phyloP scores from a whole-genome alignment of 2,888 invertebrate genomes.

The Temnothorax unifasciatus region DNA sequence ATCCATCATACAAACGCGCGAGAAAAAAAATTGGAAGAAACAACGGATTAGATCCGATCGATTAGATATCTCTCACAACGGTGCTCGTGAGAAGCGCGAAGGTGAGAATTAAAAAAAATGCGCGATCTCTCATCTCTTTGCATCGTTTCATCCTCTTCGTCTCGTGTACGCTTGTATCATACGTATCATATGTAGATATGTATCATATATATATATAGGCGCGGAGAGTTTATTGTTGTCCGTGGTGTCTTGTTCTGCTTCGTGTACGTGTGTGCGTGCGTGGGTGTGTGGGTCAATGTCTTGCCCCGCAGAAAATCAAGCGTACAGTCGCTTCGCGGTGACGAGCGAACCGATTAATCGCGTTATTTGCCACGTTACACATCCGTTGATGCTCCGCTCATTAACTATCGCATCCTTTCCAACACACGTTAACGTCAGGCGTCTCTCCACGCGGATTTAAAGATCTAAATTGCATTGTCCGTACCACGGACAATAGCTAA shows the following conservation, averaged over 20 bases:
- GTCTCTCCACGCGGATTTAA: not conserved
- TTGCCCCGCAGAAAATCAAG: too few relatives aligned
- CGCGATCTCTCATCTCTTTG: not conserved
- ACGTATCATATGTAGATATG: not conserved
- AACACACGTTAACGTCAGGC: not conserved
- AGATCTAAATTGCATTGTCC: too few relatives aligned
- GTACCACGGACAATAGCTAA: too few relatives aligned
- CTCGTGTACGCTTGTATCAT: not conserved
- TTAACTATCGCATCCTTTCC: constrained; percentile 1
- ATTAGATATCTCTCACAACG: not conserved
- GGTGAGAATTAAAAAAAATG: not conserved
- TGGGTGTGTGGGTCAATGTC: too few relatives aligned
- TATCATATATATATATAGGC: not conserved
- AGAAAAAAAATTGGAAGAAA: not conserved
- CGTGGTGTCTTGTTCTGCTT: not conserved
- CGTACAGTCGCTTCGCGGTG: constrained; percentile 26
- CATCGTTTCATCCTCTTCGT: not conserved
- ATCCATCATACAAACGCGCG: too few relatives aligned
- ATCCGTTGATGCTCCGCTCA: constrained; percentile 13
- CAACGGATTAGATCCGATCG: not conserved
- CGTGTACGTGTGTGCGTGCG: too few relatives aligned
- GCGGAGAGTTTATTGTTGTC: not conserved
- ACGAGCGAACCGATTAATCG: constrained; percentile 59
- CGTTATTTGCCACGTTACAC: constrained; percentile 54
- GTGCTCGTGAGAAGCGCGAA: not conserved